Percentiles rank a stretch among this genome's conserved stretches.
These are phyloP conservation scores for Blastobasis lacticolella DNA, from an alignment of 2,888 invertebrate genomes.

Conservation along the genomic window DNA sequence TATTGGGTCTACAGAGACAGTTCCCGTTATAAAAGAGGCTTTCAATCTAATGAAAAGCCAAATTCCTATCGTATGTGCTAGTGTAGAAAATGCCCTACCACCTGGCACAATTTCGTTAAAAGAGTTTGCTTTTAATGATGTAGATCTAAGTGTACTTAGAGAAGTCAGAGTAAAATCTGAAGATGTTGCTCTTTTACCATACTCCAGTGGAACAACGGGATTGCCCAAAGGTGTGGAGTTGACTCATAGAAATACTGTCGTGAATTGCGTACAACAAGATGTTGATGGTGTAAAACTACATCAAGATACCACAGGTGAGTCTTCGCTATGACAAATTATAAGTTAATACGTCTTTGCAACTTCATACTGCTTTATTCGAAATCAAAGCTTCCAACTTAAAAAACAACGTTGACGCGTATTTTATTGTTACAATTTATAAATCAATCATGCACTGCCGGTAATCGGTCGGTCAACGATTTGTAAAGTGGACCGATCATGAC, in stretches of 20 bases:
- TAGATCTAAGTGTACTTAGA: constrained; percentile 63
- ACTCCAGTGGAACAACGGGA: constrained; percentile 91
- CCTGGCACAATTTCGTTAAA: constrained; percentile 74
- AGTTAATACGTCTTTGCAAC: too few species aligned
- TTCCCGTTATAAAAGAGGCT: constrained; percentile 56
- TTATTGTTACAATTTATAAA: too few species aligned
- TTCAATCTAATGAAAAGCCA: constrained; percentile 50
- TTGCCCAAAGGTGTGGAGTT: constrained; percentile 83
- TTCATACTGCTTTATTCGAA: too few species aligned
- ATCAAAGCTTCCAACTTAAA: too few species aligned
- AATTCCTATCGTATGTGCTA: constrained; percentile 63
- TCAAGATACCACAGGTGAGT: constrained; percentile 45
- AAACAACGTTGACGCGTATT: too few species aligned
- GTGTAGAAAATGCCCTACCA: constrained; percentile 38
- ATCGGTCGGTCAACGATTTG: too few species aligned
- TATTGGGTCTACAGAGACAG: constrained; percentile 71
- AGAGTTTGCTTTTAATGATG: constrained; percentile 64
- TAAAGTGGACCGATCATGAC: too few species aligned
- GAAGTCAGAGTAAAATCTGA: constrained; percentile 48
- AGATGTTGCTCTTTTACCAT: constrained; percentile 81
- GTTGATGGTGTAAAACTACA: constrained; percentile 33
- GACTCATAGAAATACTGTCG: constrained; percentile 71
- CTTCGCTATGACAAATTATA: background rate
- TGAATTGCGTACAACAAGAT: constrained; percentile 58
- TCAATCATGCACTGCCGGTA: too few species aligned